A percentile compares a stretch with the other conserved stretches of the same genome.
These are phyloP conservation scores for Blennius ocellaris DNA, from an alignment of 2,113 vertebrate genomes.

Conservation along the genomic window DNA sequence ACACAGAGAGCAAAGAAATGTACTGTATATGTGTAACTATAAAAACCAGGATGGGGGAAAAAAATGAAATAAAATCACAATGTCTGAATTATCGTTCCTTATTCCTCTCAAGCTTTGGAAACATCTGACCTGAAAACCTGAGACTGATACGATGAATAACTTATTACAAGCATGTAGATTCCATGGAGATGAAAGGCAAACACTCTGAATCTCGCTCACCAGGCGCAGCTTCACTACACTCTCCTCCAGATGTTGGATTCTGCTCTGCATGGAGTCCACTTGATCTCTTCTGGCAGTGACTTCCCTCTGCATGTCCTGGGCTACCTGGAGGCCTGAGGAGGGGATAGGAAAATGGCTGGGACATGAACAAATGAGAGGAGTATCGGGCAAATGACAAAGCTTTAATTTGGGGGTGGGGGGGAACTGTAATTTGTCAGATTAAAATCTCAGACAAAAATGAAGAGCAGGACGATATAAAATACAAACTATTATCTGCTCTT, in stretches of 20 bases:
- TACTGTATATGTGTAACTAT: not conserved
- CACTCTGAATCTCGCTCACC: slow-evolving; percentile 64
- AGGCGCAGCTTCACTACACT: slow-evolving; percentile 79
- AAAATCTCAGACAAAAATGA: slow-evolving; percentile 8
- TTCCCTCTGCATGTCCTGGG: slow-evolving; percentile 88
- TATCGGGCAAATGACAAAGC: not conserved
- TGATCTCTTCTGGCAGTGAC: slow-evolving; percentile 88
- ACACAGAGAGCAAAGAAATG: slow-evolving; percentile 7
- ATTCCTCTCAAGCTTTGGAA: not conserved
- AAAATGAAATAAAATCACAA: not conserved
- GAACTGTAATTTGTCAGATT: not conserved
- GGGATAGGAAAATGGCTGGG: not conserved
- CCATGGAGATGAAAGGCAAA: not conserved
- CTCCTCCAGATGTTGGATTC: slow-evolving; percentile 88
- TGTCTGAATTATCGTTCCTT: not conserved
- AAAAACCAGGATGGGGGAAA: not conserved
- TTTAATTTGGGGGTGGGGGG: not conserved
- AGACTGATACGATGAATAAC: not conserved
- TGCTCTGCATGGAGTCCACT: slow-evolving; percentile 86
- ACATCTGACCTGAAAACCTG: not conserved
- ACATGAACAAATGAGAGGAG: not conserved
- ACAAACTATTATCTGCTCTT: not conserved
- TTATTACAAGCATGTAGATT: not conserved
- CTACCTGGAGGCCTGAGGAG: slow-evolving; percentile 84
- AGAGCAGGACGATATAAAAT: slow-evolving; percentile 1